Evolutionary conservation across 2,888 invertebrate genomes (phyloP), one percentile per base, ranked within the genome.

Genomic region (Macaria liturata): DNA sequence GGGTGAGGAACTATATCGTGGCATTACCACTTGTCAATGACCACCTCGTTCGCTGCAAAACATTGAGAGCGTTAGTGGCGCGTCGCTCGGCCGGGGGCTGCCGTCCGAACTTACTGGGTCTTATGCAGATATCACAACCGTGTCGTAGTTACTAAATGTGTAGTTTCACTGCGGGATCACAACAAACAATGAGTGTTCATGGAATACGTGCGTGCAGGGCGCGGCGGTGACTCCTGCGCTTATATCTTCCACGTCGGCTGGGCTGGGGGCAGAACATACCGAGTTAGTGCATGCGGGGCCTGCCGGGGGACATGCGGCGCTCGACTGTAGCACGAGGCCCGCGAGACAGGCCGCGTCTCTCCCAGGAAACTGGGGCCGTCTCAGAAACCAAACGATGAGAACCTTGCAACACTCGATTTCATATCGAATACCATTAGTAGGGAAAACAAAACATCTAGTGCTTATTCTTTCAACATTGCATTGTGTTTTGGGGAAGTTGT

Each of bases 31-130:
- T 93, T 95, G 93, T 94, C 93, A 92, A 94, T 82, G 91, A 95
- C 95, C 90, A 87, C 91, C 84, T 95, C 95, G 92, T 94, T 94
- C 93, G 93, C 95, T 95, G 94, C 83, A 94, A 94, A 92, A 92
- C 81, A 91, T 90, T 83, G 85, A 72, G 79, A 86, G 80, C 71
- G 86, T 89, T 91, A 89, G 84, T 83, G 81, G 76, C 62, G 75
- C 71, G 75, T 71, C 81, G 82, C 70, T 75, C 82, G 83, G 75
- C 77, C 84, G 84, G 77, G 72, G 77, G 79, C 75, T 72, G 82
- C 82, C 82, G 81, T 80, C 84, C 84, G 82, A 85, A 87, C 89
- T 90, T 86, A 88, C 87, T 77, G 77, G 83, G 74, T 82, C 78
- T 81, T 84, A 83, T 78, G 86, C 77, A 83, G 87, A 85, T 83